phyloP scores from a whole-genome alignment of 2,797 vertebrate genomes.

The Pangasius krempfi region DNA sequence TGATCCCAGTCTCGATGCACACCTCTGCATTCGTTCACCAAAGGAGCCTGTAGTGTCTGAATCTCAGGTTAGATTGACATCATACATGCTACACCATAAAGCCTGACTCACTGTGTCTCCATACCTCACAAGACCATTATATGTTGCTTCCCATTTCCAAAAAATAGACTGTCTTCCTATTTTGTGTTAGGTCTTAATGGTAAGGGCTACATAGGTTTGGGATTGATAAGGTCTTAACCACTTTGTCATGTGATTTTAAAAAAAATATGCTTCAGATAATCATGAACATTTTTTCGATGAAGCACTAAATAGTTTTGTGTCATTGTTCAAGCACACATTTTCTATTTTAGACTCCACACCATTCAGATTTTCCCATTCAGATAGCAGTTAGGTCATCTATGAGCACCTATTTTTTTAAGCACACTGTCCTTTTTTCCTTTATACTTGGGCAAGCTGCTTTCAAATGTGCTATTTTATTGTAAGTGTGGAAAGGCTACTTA shows the following conservation, averaged over 20 bases:
- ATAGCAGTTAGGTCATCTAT: conserved; percentile 40
- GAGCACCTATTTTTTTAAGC: conserved; percentile 45
- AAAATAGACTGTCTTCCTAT: conserved; percentile 66
- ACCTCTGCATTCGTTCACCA: conserved; percentile 42
- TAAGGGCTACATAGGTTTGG: conserved; percentile 40
- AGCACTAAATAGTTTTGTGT: conserved; percentile 28
- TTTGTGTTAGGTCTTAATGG: conserved; percentile 54
- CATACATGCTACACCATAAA: conserved; percentile 39
- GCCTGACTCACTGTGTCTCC: conserved; percentile 19
- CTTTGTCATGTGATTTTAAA: conserved; percentile 10
- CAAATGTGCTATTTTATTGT: conserved; percentile 70
- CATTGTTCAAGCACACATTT: conserved; percentile 39
- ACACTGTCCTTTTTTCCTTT: conserved; percentile 41
- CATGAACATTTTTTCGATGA: conserved; percentile 4
- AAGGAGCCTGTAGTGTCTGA: conserved; percentile 43
- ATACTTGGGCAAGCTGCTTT: conserved; percentile 65
- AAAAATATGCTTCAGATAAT: conserved; percentile 36
- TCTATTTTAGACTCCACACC: conserved; percentile 32
- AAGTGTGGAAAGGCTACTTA: conserved; percentile 85
- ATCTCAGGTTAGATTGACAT: conserved; percentile 44
- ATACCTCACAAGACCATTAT: conserved; percentile 29
- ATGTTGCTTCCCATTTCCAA: conserved; percentile 40
- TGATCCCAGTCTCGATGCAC: neutral
- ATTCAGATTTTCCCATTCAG: conserved; percentile 53
- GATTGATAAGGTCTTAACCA: conserved; percentile 9